Evolutionary conservation across 2,113 vertebrate genomes (phyloP), one percentile per base, ranked within the genome.

Genomic region (Pteropus alecto): DNA sequence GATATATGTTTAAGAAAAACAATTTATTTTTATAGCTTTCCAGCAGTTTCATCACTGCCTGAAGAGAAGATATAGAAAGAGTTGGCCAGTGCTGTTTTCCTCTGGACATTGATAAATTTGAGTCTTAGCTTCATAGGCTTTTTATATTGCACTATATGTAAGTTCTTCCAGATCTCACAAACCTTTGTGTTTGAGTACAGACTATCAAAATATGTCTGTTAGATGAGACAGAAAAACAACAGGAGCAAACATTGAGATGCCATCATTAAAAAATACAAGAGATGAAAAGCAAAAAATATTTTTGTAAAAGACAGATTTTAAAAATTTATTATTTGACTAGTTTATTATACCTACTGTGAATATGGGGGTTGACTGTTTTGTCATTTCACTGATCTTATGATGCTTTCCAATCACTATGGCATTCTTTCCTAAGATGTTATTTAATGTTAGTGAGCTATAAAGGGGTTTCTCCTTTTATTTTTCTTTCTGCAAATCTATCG

Each of bases 351-450:
- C 65, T 30, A 24, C 38, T 60, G n/a, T 87, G 60, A 93, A 92
- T 61, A 51, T 38, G 81, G 38, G 12, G 12, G 1, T 68, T 94
- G 83, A 18, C 46, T 87, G 2, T 56, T 63, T 85, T 96, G 68
- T 77, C 81, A 96, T 67, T 97, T 18, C 68, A 38, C 41, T 94
- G 86, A 95, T 94, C 38, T 51, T 84, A 77, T 26, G 19, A 90
- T 14, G 58, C 22, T 71, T 95, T 97, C 87, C 61, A 70, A 93
- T 73, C 82, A 88, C 67, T 7, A 78, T 30, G 33, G 48, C 9
- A 26, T 30, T 35, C 81, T 67, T 70, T 70, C 15, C 65, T 2
- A 41, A 93, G 26, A 92, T 89, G 81, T 14, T 18, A 43, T 19
- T 82, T 51, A 86, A 76, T 14, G 46, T 13, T 67, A 73, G 3